A percentile compares a stretch with the other conserved stretches of the same genome.
These are phyloP conservation scores for Cardiocondyla obscurior DNA, from an alignment of 1,140 invertebrate species.

Conservation along the genomic window DNA sequence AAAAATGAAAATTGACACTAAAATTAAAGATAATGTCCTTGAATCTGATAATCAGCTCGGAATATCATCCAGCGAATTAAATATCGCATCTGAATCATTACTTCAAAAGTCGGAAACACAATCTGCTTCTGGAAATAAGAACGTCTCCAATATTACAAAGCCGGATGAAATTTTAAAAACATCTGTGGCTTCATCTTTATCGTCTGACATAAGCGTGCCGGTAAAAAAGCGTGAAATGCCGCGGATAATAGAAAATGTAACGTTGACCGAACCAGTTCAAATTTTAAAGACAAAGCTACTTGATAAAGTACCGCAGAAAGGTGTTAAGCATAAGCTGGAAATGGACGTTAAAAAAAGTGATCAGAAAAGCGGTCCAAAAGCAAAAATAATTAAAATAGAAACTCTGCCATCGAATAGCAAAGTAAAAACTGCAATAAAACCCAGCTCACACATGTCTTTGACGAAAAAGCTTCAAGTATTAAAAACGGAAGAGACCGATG, in stretches of 20 bases:
- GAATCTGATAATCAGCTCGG: conserved; percentile 21
- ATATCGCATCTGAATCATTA: conserved; percentile 23
- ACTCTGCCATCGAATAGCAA: conserved; percentile 68
- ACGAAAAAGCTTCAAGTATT: conserved; percentile 74
- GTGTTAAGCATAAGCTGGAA: conserved; percentile 79
- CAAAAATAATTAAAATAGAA: conserved; percentile 80
- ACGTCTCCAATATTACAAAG: conserved; percentile 62
- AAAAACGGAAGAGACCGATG: conserved; percentile 70
- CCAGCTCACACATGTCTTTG: conserved; percentile 56
- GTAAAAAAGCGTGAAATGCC: conserved; percentile 82
- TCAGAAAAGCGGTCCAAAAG: conserved; percentile 57
- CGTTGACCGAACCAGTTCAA: conserved; percentile 78
- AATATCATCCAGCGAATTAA: conserved; percentile 36
- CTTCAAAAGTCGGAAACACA: background rate
- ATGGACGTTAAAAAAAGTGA: conserved; percentile 62
- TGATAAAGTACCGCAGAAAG: conserved; percentile 73
- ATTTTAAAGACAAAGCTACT: conserved; percentile 80
- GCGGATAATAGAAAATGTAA: conserved; percentile 80
- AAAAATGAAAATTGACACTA: conserved; percentile 60
- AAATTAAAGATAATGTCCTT: conserved; percentile 47
- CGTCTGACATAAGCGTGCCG: conserved; percentile 72
- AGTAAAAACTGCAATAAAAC: conserved; percentile 57
- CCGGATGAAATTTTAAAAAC: conserved; percentile 63
- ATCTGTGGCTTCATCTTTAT: conserved; percentile 62
- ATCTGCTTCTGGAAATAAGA: conserved; percentile 29